These are phyloP conservation scores for Irena cyanogastra DNA, from an alignment of 2,113 vertebrate species.

Conservation along the genomic window DNA sequence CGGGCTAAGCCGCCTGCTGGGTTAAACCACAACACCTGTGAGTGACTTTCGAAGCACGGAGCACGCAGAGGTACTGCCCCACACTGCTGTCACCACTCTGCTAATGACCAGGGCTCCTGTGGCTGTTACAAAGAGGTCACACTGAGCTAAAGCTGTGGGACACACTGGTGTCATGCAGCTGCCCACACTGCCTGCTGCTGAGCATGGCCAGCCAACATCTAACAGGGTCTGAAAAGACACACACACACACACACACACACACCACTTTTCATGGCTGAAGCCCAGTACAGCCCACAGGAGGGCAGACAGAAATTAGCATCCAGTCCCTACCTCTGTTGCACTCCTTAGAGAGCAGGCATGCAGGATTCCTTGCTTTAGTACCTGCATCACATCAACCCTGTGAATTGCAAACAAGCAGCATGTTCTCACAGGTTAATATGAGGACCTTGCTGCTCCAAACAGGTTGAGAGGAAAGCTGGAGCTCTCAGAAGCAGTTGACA, in stretches of 20 bases:
- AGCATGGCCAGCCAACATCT: accelerated
- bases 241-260: accelerated
- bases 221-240: not conserved
- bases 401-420: not conserved
- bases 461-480: not conserved
- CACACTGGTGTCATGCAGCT: not conserved
- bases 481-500: not conserved
- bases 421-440: not conserved
- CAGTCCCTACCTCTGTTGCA: accelerated
- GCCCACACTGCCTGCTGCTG: not conserved
- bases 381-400: accelerated
- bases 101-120: not conserved
- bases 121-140: not conserved
- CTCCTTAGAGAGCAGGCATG: not conserved
- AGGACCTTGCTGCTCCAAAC: not conserved
- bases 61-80: not conserved
- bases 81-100: not conserved
- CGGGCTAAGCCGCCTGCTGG: not conserved
- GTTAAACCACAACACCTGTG: not conserved
- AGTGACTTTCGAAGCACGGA: not conserved
- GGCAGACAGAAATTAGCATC: not conserved
- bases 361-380: not conserved
- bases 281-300: accelerated
- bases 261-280: not conserved
- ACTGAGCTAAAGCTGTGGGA: not conserved